phyloP scores from a whole-genome alignment of 2,113 vertebrate genomes.

The Vulpes ferrilata region DNA sequence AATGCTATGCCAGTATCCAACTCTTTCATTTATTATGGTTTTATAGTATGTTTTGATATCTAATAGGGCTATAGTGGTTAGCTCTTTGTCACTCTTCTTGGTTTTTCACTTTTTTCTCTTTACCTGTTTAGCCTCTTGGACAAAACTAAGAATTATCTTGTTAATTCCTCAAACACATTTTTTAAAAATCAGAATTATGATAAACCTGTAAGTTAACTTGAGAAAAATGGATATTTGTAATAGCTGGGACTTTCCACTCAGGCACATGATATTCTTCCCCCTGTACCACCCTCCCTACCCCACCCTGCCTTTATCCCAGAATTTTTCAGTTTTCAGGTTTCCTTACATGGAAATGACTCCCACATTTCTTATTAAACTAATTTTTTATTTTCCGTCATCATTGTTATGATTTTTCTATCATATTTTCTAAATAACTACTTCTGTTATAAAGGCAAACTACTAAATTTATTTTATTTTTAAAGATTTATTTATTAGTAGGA shows the following conservation, averaged over 20 bases:
- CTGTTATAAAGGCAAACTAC: constrained; percentile 13
- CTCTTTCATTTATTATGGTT: neutral
- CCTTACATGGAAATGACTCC: neutral
- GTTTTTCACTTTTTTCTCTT: constrained; percentile 15
- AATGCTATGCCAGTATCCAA: neutral
- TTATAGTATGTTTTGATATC: neutral
- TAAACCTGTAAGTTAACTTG: neutral
- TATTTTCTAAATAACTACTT: constrained; percentile 46
- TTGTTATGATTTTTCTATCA: neutral
- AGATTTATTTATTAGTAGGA: no score
- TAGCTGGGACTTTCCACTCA: neutral
- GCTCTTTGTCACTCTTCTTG: neutral
- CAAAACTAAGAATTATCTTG: constrained; percentile 42
- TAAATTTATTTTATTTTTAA: neutral
- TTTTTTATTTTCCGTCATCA: constrained; percentile 12
- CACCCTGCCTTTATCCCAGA: neutral
- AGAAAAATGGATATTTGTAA: neutral
- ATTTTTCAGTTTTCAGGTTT: neutral
- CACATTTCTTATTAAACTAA: neutral
- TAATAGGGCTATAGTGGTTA: neutral
- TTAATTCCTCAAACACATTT: constrained; percentile 25
- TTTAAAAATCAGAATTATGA: neutral
- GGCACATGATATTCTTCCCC: neutral
- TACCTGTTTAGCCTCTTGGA: constrained; percentile 3
- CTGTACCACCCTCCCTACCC: no score